Evolutionary conservation across 2,888 invertebrate genomes (phyloP).

Genomic region (Opisthograptis luteolata): DNA sequence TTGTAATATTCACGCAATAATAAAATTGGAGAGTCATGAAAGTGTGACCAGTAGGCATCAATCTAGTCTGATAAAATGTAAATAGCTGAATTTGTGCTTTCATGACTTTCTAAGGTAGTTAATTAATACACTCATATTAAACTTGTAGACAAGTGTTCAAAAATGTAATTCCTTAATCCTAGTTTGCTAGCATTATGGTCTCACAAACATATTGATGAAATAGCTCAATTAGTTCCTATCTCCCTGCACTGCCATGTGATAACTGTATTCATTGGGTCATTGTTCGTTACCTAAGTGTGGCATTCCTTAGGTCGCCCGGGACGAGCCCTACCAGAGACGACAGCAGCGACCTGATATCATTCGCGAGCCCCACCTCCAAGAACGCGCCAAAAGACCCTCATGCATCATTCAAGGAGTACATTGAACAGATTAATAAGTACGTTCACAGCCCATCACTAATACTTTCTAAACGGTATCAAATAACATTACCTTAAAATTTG

Average conservation of each 20-base stretch:
- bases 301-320: slow-evolving; percentile 65
- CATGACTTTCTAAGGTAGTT: neutral
- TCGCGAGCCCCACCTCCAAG: slow-evolving; percentile 86
- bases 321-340: slow-evolving; percentile 70
- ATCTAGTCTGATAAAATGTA: too few species aligned
- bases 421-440: slow-evolving; percentile 66
- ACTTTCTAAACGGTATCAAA: neutral
- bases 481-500: neutral
- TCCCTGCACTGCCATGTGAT: neutral
- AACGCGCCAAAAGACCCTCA: slow-evolving; percentile 75
- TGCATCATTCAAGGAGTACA: slow-evolving; percentile 85
- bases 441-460: slow-evolving; percentile 30
- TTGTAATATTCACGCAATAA: neutral
- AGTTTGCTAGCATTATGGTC: neutral
- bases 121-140: too few species aligned
- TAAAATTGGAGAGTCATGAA: neutral
- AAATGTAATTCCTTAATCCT: neutral
- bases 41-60: too few species aligned
- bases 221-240: too few species aligned
- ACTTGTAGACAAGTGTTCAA: too few species aligned
- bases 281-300: slow-evolving; percentile 15
- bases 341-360: slow-evolving; percentile 88
- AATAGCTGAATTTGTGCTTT: neutral
- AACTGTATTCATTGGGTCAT: slow-evolving; percentile 1
- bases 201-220: neutral